Conservation (phyloP, 2,113 vertebrate species). For the Xiphophorus couchianus region DNA sequence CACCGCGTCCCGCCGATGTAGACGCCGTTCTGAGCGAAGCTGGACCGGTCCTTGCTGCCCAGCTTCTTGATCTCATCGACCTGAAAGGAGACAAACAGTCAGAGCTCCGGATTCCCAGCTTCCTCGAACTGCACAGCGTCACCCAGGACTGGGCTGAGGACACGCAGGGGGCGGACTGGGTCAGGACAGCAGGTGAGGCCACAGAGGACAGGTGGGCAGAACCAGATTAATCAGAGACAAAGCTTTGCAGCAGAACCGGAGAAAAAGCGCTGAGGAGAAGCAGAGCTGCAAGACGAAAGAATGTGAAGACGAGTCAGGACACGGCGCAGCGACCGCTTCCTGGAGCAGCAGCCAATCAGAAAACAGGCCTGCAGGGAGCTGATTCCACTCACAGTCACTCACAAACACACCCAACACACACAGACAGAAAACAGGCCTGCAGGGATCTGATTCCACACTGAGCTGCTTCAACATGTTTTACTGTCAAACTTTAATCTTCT, state of each 20-base stretch:
- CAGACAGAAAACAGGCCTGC: not conserved
- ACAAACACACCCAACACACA: not conserved
- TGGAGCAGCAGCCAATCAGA: slow-evolving; percentile 34
- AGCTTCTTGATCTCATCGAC: slow-evolving; percentile 5
- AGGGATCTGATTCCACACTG: not conserved
- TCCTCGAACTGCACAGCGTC: not conserved
- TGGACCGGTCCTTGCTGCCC: accelerated
- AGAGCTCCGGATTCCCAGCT: not conserved
- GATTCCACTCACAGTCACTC: not conserved
- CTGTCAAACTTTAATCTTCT: no score
- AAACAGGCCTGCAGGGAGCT: not conserved
- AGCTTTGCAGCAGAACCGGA: no score
- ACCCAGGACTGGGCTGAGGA: no score
- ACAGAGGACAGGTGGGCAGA: no score
- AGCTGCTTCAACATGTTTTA: no score
- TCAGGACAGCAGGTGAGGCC: no score
- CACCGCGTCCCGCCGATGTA: not conserved
- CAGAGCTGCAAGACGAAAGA: slow-evolving; percentile 13
- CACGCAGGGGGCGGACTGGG: no score
- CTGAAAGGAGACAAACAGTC: not conserved
- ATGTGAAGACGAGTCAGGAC: slow-evolving; percentile 42
- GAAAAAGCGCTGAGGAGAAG: not conserved
- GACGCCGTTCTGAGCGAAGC: not conserved
- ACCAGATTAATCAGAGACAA: no score
- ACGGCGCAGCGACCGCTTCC: slow-evolving; percentile 15